Evolutionary conservation across 2,113 vertebrate genomes (phyloP), one percentile per base, ranked within the genome.

Genomic region (Myotis yumanensis): DNA sequence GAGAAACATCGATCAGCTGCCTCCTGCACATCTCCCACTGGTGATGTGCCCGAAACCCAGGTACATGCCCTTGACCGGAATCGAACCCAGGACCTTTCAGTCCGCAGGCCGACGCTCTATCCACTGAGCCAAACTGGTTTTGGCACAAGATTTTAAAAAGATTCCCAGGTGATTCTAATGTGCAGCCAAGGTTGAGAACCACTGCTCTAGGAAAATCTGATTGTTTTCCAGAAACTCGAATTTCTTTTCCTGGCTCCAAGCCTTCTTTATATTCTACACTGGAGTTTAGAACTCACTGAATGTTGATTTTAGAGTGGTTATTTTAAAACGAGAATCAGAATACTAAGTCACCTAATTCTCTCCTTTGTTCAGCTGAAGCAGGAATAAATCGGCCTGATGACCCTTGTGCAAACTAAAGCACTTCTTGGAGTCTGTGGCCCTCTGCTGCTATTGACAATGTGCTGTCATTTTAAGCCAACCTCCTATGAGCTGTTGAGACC

Each of bases 291-390:
- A 75, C 40, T 86, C 9, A 17, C 0, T 87, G 76, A 79, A 95
- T 15, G n/a, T 51, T 90, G 81, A n/a, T 52, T 90, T 94, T 88
- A 40, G 90, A 91, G 30, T 77, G n/a, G 40, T 57, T 86, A 72
- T 92, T 90, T 76, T 43, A 91, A 93, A 95, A 93, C 23, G 83
- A 77, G 66, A 86, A 86, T 77, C 59, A 76, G 51, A 88, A 76
- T 71, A 59, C 30, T 64, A 93, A 54, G 51, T 84, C 59, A 88
- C 16, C 54, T 89, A 86, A 79, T 20, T 81, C 32, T 92, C 28
- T 35, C 57, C 28, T 81, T 90, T 85, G 66, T 52, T 93, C 52
- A 35, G n/a, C 4, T 54, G 52, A 81, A 64, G 23, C 59, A 84
- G 18, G n/a, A 73, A 48, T 25, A 88, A 80, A 80, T 75, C 62